Evolutionary conservation across 37 sponge, comb jelly and placozoan genomes (phyloP), one percentile per base, ranked within the genome.

Genomic region (Diacarnus erythraeanus): DNA sequence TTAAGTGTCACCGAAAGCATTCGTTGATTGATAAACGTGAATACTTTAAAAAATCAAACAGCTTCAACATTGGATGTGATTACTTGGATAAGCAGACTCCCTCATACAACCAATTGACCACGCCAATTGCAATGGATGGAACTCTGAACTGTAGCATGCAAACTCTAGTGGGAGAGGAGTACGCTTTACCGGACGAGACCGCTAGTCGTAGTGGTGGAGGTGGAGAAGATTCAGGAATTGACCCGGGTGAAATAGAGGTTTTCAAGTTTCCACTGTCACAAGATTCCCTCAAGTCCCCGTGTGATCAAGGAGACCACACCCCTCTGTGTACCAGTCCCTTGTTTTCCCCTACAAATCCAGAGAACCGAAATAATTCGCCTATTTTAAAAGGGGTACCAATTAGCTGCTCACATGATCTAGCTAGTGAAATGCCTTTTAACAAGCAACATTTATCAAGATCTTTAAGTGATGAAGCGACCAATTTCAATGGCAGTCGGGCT

Each of bases 201-300:
- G 35, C 31, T 57, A 20, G 10, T 17, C 37, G n/a, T 29, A 72
- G 54, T 26, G 34, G 40, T 23, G 61, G 77, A 33, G 47, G 80
- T 42, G 74, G 64, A 10, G 84, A 77, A n/a, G 84, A 83, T 30
- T 83, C 84, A 21, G 84, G 84, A 21, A 83, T 83, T 18, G 84
- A 83, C 41, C 84, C 84, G 1, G 84, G 84, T 4, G 84, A 82
- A 54, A 12, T 74, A n/a, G 80, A 79, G 26, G 70, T 57, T 27
- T 57, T 79, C 34, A 69, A 79, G 40, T 67, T 69, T 25, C 67
- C 80, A 30, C 69, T 36, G 41, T 6, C 23, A 36, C 41, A 71
- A 71, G 42, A 40, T 9, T 25, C 42, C 1, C 4, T 23, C 18
- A 6, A 29, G 8, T 21, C 12, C 1, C 22, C 23, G 4, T 37